These are phyloP conservation scores for Protosalanx chinensis DNA, from an alignment of 2,797 vertebrate species.

Conservation along the genomic window DNA sequence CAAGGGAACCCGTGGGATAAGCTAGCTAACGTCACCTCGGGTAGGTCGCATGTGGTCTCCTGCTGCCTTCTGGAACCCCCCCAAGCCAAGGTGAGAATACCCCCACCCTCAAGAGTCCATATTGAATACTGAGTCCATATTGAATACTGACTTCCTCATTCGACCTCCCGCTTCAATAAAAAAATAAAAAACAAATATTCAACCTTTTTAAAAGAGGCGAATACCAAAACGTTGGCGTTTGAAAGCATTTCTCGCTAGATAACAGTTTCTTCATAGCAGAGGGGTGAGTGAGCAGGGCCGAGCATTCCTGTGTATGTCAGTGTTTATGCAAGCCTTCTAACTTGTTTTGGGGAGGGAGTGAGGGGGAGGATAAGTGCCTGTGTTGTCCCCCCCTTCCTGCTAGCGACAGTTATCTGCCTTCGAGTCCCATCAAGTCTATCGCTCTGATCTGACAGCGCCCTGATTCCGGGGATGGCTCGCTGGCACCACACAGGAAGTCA, in stretches of 20 bases:
- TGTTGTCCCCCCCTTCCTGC: conserved; percentile 46
- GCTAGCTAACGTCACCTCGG: not conserved
- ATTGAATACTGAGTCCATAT: too few relatives aligned
- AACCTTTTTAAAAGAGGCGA: not conserved
- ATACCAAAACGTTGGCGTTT: not conserved
- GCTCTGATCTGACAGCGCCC: conserved; percentile 59
- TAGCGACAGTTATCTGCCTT: conserved; percentile 35
- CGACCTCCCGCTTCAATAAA: too few relatives aligned
- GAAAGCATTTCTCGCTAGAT: not conserved
- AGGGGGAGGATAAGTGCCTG: conserved; percentile 38
- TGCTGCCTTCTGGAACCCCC: too few relatives aligned
- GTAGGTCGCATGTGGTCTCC: too few relatives aligned
- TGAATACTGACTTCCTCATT: not conserved
- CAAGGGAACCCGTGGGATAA: not conserved
- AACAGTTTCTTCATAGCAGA: not conserved
- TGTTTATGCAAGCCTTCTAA: conserved; percentile 2
- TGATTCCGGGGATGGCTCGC: conserved; percentile 46
- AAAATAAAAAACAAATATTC: too few relatives aligned
- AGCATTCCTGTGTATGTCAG: not conserved
- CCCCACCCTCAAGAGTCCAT: not conserved
- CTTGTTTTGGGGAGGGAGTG: not conserved
- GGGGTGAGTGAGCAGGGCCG: not conserved
- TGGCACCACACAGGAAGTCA: conserved; percentile 72
- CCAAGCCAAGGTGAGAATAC: too few relatives aligned
- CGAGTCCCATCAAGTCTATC: conserved; percentile 27